Evolutionary conservation across 2,888 invertebrate species (phyloP), one percentile per base, ranked within the genome.

Genomic region (Schrankia costaestrigalis): DNA sequence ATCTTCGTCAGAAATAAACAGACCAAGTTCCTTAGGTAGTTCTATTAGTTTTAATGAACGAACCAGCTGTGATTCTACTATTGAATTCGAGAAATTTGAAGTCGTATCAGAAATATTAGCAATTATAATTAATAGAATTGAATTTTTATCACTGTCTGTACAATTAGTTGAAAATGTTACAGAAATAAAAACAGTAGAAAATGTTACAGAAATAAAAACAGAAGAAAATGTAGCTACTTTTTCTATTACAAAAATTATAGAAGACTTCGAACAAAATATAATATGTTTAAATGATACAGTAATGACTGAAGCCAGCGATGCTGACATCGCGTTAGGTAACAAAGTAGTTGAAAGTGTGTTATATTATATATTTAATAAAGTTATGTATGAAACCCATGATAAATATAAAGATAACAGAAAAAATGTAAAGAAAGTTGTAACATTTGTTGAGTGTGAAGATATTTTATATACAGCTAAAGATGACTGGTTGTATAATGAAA

Each of bases 31-130:
- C 1, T 26, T 56, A 12, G 46, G 35, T 23, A 80, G 73, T 42
- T 54, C 63, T n/a, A 27, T 62, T 0, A 76, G 70, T 50, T 72
- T 73, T 1, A 59, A 61, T 18, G 74, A 70, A n/a, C 35, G 53
- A 0, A 29, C 36, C 12, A 85, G 86, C 35, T 71, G 80, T 9
- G 73, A 87, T 65, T 85, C 87, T 0, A 83, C 79, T 1, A 69
- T 49, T 3, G 87, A 87, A 51, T 87, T 87, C 41, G 87, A 87
- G 41, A 83, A 78, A 50, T 68, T 75, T 18, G 87, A 87, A 65
- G 39, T 60, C 0, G 65, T 84, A 4, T 50, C 76, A 0, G 85
- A 86, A 28, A 44, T 86, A 3, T 38, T 87, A 5, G 49, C 59
- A 1, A 21, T 43, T 7, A 52, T 87, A 17, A 40, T 85, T 1